Conservation (phyloP, 2,888 invertebrate species). For the Drosophila pullipes region DNA sequence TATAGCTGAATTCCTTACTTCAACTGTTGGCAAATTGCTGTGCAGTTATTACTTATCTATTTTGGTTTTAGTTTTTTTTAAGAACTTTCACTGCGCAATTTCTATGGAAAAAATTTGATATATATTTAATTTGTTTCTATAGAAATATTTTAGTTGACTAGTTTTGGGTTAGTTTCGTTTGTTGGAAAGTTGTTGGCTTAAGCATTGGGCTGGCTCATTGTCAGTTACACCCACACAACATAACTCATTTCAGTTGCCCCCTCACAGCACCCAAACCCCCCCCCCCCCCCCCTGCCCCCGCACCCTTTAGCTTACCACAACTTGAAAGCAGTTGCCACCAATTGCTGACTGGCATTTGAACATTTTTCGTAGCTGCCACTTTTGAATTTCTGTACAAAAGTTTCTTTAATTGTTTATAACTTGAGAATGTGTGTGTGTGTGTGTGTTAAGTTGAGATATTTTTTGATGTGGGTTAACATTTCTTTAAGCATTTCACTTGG, state of each 20-base stretch:
- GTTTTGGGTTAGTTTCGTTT: constrained; percentile 47
- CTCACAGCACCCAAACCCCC: background rate
- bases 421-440: constrained; percentile 39
- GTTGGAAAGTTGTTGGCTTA: constrained; percentile 48
- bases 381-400: constrained; percentile 69
- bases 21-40: background rate
- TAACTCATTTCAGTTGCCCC: constrained; percentile 43
- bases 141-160: constrained; percentile 35
- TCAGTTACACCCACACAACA: constrained; percentile 55
- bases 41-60: background rate
- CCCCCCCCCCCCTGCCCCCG: background rate
- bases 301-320: constrained; percentile 22
- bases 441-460: constrained; percentile 53
- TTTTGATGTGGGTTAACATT: constrained; percentile 77
- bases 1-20: constrained; percentile 3
- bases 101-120: constrained; percentile 5
- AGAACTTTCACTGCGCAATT: constrained; percentile 28
- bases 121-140: constrained; percentile 18
- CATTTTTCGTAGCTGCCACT: constrained; percentile 62
- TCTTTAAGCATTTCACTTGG: constrained; percentile 66
- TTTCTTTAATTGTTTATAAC: constrained; percentile 71
- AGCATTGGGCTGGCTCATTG: constrained; percentile 41
- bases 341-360: constrained; percentile 63
- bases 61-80: background rate
- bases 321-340: constrained; percentile 53